Evolutionary conservation across 1,140 invertebrate species (phyloP).

Genomic region (Plectrocnemia conspersa): DNA sequence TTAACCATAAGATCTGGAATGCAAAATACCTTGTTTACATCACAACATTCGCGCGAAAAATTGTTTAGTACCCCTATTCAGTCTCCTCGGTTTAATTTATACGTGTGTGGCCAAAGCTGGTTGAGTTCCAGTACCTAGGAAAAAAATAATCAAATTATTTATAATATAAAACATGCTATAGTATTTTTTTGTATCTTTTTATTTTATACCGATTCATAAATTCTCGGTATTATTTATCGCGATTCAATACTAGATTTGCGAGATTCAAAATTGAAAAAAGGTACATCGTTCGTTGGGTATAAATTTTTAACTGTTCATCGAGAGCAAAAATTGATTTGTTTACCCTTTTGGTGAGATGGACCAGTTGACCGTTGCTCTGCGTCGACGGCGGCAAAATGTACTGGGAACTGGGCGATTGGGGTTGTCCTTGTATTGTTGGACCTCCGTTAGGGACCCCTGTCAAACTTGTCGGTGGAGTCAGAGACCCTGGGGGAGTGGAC

Average conservation of each 20-base stretch:
- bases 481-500: constrained; percentile 27
- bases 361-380: constrained; percentile 27
- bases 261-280: too few species aligned
- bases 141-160: constrained; percentile 4
- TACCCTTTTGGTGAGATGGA: constrained; percentile 33
- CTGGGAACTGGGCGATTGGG: constrained; percentile 22
- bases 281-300: too few species aligned
- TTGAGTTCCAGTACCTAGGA: constrained; percentile 30
- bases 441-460: constrained; percentile 8
- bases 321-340: too few species aligned
- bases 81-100: constrained; percentile 17
- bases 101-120: constrained; percentile 31
- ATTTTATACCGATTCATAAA: too few species aligned
- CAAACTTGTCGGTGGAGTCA: constrained; percentile 19
- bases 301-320: too few species aligned
- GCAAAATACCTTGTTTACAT: constrained; percentile 26
- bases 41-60: constrained; percentile 16
- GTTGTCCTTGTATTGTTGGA: constrained; percentile 5
- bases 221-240: too few species aligned
- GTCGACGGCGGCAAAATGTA: constrained; percentile 29
- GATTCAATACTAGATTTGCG: too few species aligned
- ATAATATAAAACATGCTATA: background rate
- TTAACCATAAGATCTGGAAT: constrained; percentile 18
- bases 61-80: constrained; percentile 6
- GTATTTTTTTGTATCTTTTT: background rate